phyloP scores from a whole-genome alignment of 2,797 vertebrate genomes.

The Chloroceryle inda region DNA sequence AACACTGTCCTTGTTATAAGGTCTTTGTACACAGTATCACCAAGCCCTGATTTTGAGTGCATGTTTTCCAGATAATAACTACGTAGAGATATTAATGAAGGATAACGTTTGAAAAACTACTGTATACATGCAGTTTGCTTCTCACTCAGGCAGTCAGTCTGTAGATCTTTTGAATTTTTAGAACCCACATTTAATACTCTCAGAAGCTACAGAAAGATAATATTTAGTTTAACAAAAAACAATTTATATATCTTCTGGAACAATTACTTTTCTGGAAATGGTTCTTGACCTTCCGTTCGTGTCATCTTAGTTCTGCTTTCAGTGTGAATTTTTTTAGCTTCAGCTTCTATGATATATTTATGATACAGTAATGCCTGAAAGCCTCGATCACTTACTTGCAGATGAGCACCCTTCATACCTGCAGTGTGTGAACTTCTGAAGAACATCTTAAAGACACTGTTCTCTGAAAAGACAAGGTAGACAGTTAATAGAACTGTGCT shows the following conservation, averaged over 20 bases:
- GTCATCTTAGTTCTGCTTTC: neutral
- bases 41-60: neutral
- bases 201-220: neutral
- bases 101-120: neutral
- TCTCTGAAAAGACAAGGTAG: neutral
- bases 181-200: neutral
- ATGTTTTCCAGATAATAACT: neutral
- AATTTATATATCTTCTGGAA: neutral
- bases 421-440: neutral
- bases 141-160: neutral
- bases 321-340: neutral
- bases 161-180: slow-evolving; percentile 39
- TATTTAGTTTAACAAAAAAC: neutral
- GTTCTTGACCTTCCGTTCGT: neutral
- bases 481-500: neutral
- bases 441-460: neutral
- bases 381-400: neutral
- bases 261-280: slow-evolving; percentile 9
- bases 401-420: neutral
- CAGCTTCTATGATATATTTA: neutral
- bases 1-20: neutral
- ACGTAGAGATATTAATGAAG: neutral
- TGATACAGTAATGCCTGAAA: neutral
- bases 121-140: neutral
- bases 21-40: neutral